These are phyloP conservation scores for Drosophila rellima DNA, from an alignment of 2,888 invertebrate species.

Conservation along the genomic window DNA sequence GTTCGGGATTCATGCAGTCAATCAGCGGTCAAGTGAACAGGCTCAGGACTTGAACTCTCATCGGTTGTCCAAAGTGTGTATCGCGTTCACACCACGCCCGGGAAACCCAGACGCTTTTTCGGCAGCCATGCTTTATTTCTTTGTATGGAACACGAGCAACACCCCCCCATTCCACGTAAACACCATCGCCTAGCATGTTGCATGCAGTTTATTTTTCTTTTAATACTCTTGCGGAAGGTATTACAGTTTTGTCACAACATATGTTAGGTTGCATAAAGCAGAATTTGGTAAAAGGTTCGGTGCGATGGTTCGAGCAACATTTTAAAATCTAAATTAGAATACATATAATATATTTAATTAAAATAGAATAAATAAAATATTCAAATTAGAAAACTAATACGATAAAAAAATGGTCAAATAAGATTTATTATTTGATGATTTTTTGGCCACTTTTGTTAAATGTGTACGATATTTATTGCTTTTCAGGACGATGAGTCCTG, in stretches of 20 bases:
- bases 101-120: constrained; percentile 48
- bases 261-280: not conserved
- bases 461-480: too few species aligned
- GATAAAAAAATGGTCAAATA: too few species aligned
- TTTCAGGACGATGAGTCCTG: too few species aligned
- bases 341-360: too few species aligned
- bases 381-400: too few species aligned
- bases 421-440: too few species aligned
- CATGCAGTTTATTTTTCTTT: constrained; percentile 30
- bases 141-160: constrained; percentile 49
- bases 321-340: too few species aligned
- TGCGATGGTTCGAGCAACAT: too few species aligned
- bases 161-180: not conserved
- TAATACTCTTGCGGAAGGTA: not conserved
- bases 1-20: constrained; percentile 65
- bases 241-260: not conserved
- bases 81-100: constrained; percentile 65
- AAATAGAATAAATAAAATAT: too few species aligned
- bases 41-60: constrained; percentile 30
- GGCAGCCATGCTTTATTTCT: constrained; percentile 64
- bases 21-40: constrained; percentile 59
- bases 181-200: constrained; percentile 30
- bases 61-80: constrained; percentile 41
- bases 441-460: too few species aligned
- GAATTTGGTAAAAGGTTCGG: too few species aligned